Percentiles rank a stretch among this genome's conserved stretches.
Conservation (phyloP, 1,140 invertebrate genomes). For the Aphelenchoides besseyi region DNA sequence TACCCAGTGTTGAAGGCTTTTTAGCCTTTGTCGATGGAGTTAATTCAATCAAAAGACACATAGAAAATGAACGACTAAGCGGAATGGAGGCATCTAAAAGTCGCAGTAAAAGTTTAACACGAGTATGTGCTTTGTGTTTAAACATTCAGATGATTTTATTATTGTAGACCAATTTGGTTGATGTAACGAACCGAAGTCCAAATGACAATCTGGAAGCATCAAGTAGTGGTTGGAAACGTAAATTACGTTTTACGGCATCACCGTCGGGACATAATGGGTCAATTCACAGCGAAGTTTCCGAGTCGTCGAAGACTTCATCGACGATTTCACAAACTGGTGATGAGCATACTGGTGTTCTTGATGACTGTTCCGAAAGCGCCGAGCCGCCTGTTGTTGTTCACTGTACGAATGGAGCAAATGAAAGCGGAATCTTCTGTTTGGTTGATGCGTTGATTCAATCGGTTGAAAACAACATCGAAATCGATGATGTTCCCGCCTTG, state of each 20-base stretch:
- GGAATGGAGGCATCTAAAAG: slow-evolving; percentile 28
- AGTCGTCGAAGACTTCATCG: slow-evolving; percentile 5
- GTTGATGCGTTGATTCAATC: slow-evolving; percentile 43
- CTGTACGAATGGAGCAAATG: slow-evolving; percentile 41
- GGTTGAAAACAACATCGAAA: slow-evolving; percentile 47
- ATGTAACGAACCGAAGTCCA: slow-evolving; percentile 37
- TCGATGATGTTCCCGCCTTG: slow-evolving; percentile 41
- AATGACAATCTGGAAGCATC: slow-evolving; percentile 5
- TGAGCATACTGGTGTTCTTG: background rate
- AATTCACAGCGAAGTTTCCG: background rate
- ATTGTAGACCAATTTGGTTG: slow-evolving; percentile 23
- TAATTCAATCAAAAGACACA: slow-evolving; percentile 51
- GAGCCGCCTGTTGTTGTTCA: slow-evolving; percentile 39
- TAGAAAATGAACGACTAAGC: slow-evolving; percentile 46
- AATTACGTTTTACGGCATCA: slow-evolving; percentile 18
- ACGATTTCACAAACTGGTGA: background rate
- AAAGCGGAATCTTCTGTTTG: slow-evolving; percentile 42
- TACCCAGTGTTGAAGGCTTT: slow-evolving; percentile 8
- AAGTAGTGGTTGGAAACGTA: slow-evolving; percentile 23
- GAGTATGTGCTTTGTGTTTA: slow-evolving; percentile 8
- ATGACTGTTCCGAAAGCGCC: background rate
- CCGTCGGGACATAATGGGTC: background rate
- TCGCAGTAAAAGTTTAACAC: slow-evolving; percentile 19
- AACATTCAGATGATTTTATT: slow-evolving; percentile 16
- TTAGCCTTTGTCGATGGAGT: slow-evolving; percentile 53